phyloP scores from a whole-genome alignment of 2,113 vertebrate genomes.

The Nestor notabilis region DNA sequence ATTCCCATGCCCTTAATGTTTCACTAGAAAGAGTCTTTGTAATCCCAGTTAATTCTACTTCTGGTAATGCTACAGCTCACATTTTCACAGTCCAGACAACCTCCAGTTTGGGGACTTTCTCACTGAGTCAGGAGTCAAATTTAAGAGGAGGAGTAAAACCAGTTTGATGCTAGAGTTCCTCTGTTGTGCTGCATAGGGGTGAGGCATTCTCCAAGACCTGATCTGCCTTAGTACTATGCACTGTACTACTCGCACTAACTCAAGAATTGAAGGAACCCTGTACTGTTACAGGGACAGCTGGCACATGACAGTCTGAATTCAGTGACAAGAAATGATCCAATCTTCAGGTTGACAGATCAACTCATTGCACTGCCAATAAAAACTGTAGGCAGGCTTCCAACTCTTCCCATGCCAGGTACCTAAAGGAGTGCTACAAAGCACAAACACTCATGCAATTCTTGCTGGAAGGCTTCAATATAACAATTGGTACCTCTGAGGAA shows the following conservation, averaged over 20 bases:
- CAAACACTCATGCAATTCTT: not conserved
- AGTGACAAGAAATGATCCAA: not conserved
- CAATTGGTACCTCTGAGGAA: not conserved
- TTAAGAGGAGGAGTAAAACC: not conserved
- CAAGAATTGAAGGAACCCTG: not conserved
- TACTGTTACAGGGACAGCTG: not conserved
- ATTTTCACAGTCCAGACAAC: not conserved
- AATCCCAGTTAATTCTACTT: not conserved
- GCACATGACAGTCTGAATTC: not conserved
- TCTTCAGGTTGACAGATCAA: not conserved
- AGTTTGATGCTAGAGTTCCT: not conserved
- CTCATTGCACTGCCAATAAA: not conserved
- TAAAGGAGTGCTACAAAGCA: not conserved
- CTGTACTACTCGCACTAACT: not conserved
- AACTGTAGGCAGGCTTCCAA: not conserved
- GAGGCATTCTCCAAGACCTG: not conserved
- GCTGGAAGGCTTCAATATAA: not conserved
- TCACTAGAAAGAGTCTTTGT: not conserved
- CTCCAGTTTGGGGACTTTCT: not conserved
- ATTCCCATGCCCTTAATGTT: not conserved
- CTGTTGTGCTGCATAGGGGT: accelerated
- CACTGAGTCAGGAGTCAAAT: not conserved
- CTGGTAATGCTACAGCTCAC: not conserved
- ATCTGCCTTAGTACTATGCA: not conserved
- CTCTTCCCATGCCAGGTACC: not conserved